phyloP scores from a whole-genome alignment of 2,888 invertebrate genomes.

The Colletes collaris region DNA sequence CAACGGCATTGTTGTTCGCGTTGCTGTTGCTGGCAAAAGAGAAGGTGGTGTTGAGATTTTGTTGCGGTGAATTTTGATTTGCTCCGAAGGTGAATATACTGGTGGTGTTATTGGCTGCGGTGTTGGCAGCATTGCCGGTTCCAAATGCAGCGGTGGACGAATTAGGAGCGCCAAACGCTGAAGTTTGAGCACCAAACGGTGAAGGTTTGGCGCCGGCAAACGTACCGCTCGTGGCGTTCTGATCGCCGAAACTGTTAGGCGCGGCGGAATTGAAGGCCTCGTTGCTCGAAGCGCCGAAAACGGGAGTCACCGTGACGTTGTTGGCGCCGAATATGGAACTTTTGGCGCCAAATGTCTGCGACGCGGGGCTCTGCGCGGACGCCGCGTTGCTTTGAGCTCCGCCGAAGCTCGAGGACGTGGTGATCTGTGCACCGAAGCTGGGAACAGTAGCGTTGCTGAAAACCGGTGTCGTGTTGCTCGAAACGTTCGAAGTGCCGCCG shows the following conservation, averaged over 20 bases:
- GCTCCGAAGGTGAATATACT: slow-evolving; percentile 67
- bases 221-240: slow-evolving; percentile 22
- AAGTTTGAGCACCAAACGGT: slow-evolving; percentile 61
- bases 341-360: slow-evolving; percentile 23
- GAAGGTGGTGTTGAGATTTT: slow-evolving; percentile 26
- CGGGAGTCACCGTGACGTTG: slow-evolving; percentile 9
- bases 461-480: slow-evolving; percentile 25
- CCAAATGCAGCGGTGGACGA: slow-evolving; percentile 57
- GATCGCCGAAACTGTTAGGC: slow-evolving; percentile 38
- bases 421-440: slow-evolving; percentile 19
- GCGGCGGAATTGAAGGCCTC: slow-evolving; percentile 27
- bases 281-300: slow-evolving; percentile 45
- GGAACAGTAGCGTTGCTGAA: slow-evolving; percentile 29
- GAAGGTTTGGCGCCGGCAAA: slow-evolving; percentile 56
- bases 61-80: slow-evolving; percentile 54
- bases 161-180: slow-evolving; percentile 57
- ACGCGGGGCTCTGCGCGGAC: neutral
- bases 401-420: slow-evolving; percentile 36
- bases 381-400: slow-evolving; percentile 12
- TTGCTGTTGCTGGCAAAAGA: slow-evolving; percentile 30
- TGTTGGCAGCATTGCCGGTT: neutral
- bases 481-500: slow-evolving; percentile 1
- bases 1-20: slow-evolving; percentile 39
- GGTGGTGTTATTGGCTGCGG: slow-evolving; percentile 24
- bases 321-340: slow-evolving; percentile 36